A percentile compares a stretch with the other conserved stretches of the same genome.
These are phyloP conservation scores for Calephelis virginiensis DNA, from an alignment of 1,140 invertebrate genomes.

Conservation along the genomic window DNA sequence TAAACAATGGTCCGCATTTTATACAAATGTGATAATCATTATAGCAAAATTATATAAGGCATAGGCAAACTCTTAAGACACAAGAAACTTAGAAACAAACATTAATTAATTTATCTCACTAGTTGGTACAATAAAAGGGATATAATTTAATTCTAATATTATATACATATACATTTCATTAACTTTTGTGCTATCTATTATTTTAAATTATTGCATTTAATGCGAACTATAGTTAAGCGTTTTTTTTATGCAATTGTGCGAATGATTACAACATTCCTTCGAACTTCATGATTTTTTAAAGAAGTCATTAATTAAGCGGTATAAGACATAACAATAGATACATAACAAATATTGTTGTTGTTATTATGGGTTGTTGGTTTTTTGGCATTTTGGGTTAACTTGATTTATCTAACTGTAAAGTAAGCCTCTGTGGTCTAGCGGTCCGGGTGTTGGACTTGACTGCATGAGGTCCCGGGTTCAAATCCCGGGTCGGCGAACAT, in stretches of 20 bases:
- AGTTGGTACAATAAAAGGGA: slow-evolving; percentile 35
- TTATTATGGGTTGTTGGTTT: too few species aligned
- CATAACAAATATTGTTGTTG: too few species aligned
- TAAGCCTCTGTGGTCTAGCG: too few species aligned
- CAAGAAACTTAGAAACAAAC: slow-evolving; percentile 19
- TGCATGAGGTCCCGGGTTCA: too few species aligned
- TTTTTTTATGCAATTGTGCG: slow-evolving; percentile 13
- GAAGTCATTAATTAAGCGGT: too few species aligned
- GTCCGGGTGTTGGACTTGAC: too few species aligned
- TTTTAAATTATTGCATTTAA: slow-evolving; percentile 63
- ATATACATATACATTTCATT: slow-evolving; percentile 49
- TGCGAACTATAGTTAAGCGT: slow-evolving; percentile 31
- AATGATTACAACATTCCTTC: background rate
- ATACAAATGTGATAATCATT: slow-evolving; percentile 2
- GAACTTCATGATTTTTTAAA: background rate
- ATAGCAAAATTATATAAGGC: slow-evolving; percentile 23
- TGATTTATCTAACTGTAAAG: too few species aligned
- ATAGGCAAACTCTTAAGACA: slow-evolving; percentile 20
- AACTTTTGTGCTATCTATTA: slow-evolving; percentile 55
- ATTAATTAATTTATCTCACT: slow-evolving; percentile 32
- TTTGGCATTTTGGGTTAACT: too few species aligned
- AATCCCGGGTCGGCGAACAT: too few species aligned
- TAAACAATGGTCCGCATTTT: slow-evolving; percentile 11
- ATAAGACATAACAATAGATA: too few species aligned
- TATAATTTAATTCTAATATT: slow-evolving; percentile 34